Base-by-base conservation (phyloP, 2,888 invertebrate species). In the Trissonchulus latispiculum region DNA sequence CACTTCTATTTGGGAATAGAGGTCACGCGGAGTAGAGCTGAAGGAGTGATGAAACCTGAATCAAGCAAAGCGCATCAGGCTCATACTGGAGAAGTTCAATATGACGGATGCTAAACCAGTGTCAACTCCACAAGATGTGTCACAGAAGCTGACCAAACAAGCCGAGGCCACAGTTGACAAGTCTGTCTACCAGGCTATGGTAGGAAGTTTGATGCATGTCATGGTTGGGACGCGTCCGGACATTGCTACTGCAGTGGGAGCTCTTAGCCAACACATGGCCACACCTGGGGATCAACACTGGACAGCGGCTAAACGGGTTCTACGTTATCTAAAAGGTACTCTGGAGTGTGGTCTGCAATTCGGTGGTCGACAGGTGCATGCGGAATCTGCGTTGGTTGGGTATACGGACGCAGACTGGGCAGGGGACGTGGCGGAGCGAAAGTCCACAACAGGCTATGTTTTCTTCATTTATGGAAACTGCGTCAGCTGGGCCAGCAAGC, bases 371-470 rank as follows among this genome's bases (percentile, higher is more conserved):
- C n/a, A n/a, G n/a, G n/a, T n/a, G n/a, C n/a, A n/a, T n/a, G n/a
- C n/a, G n/a, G n/a, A 28, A n/a, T n/a, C n/a, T 8, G 23, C 36
- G 73, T 72, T 23, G 31, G 28, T 28, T 18, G 64, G 64, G 3
- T 82, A 76, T 73, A 78, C 76, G 35, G 81, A 81, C 76, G 74
- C 80, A 28, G 80, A 82, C 70, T 82, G 79, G 81, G 81, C 77
- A 23, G 76, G 76, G 2, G 78, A 78, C 61, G 62, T 32, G 2
- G 77, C 77, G 67, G 76, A 78, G 71, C 72, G 82, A 31, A 81
- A 80, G 72, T 82, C 81, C 2, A 80, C 80, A 8, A 48, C 79
- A 29, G 82, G 83, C n/a, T 81, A 77, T 70, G 15, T 80, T 1
- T 75, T 81, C 66, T 71, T 76, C 73, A 61, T 80, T 0, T 78